Conservation (phyloP, 53 echinoderm and acorn worm genomes). For the Stichopus horrens region DNA sequence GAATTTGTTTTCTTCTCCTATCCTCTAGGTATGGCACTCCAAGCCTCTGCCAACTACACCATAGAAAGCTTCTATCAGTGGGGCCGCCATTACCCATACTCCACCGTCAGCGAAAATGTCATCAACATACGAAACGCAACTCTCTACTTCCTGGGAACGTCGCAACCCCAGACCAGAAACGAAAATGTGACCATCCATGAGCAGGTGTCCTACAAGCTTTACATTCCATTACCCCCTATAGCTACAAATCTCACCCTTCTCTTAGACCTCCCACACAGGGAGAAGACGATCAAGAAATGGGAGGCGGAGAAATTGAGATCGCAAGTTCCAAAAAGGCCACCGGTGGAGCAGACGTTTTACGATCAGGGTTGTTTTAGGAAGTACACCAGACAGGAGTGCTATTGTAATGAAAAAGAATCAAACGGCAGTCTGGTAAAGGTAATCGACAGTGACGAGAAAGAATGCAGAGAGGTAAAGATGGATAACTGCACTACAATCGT, state of each 20-base stretch:
- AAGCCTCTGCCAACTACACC: slow-evolving; percentile 52
- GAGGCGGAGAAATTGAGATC: slow-evolving; percentile 39
- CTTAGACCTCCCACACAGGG: slow-evolving; percentile 55
- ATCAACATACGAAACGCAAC: slow-evolving; percentile 80
- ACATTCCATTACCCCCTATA: slow-evolving; percentile 69
- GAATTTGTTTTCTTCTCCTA: neutral
- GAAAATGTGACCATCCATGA: slow-evolving; percentile 63
- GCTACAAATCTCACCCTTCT: slow-evolving; percentile 57
- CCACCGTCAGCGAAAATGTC: slow-evolving; percentile 61
- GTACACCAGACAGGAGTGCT: neutral
- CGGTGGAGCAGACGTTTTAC: slow-evolving; percentile 59
- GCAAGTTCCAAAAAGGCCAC: slow-evolving; percentile 47
- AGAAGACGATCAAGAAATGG: slow-evolving; percentile 55
- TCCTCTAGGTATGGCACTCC: slow-evolving; percentile 56
- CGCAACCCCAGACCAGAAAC: slow-evolving; percentile 60
- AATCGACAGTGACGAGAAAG: neutral
- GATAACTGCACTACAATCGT: slow-evolving; percentile 56
- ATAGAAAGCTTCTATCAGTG: slow-evolving; percentile 78
- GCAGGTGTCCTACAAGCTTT: slow-evolving; percentile 60
- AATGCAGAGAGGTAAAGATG: slow-evolving; percentile 52
- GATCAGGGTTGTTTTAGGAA: slow-evolving; percentile 58
- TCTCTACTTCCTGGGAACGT: slow-evolving; percentile 65
- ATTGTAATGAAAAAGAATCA: neutral
- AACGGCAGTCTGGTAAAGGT: slow-evolving; percentile 24
- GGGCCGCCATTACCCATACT: slow-evolving; percentile 64